Percentiles rank a stretch among this genome's conserved stretches.
Conservation (phyloP, 2,888 invertebrate species). For the Clunio marinus region DNA sequence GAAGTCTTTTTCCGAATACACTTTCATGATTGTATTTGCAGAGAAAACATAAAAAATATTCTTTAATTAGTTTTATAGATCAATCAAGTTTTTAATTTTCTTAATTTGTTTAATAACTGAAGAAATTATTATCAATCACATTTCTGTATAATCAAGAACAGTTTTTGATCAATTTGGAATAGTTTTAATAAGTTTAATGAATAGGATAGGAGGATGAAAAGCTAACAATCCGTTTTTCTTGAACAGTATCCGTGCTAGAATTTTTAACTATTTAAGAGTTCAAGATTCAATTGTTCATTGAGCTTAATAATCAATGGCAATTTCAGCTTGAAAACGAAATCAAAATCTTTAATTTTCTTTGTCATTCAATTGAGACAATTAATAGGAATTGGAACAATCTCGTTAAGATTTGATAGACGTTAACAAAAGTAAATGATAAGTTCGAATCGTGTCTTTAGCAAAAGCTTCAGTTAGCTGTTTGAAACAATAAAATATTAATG, state of each 20-base stretch:
- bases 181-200: too few species aligned
- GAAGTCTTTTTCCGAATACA: not conserved
- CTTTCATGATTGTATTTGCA: not conserved
- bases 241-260: too few species aligned
- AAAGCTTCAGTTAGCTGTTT: not conserved
- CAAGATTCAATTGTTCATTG: constrained; percentile 23
- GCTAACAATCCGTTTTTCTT: too few species aligned
- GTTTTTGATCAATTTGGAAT: too few species aligned
- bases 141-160: too few species aligned
- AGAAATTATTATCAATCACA: not conserved
- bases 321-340: not conserved
- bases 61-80: not conserved
- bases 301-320: not conserved
- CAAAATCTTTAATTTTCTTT: not conserved
- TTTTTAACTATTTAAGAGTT: too few species aligned
- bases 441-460: too few species aligned
- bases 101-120: constrained; percentile 15
- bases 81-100: constrained; percentile 24
- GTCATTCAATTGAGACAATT: constrained; percentile 37
- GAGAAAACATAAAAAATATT: not conserved
- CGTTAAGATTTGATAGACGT: constrained; percentile 22
- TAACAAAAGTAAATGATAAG: constrained; percentile 10
- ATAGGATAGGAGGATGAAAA: too few species aligned
- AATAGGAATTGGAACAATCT: constrained; percentile 26
- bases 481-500: not conserved